Evolutionary conservation across 1,140 invertebrate genomes (phyloP), one percentile per base, ranked within the genome.

Genomic region (Batillaria attramentaria): DNA sequence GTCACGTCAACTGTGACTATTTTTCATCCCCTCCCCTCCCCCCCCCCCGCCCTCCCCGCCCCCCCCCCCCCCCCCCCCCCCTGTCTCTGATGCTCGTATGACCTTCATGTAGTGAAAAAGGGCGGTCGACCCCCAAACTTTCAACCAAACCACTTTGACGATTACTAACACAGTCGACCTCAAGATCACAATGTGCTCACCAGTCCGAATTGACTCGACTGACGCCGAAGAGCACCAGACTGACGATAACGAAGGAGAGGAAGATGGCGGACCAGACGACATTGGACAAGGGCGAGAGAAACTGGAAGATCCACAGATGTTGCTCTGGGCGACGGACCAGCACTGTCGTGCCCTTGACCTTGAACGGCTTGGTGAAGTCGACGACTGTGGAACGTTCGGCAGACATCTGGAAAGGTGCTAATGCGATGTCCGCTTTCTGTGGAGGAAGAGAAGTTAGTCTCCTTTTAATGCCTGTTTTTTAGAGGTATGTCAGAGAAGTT

Each of bases 321-420:
- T 98, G 97, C 80, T 97, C 94, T 18, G 97, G 96, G 88, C 97
- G 98, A 91, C 97, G 98, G 84, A 98, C 97, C 94, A 98, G 97
- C 82, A 99, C 97, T 81, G 97, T 98, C 86, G 98, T 98, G 78
- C 98, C 97, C 43, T 99, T 94, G 6, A 97, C 97, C 95, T 99
- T 97, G 92, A 99, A 99, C 0, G 98, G 98, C 90, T 99, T 99
- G 81, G 96, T 98, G 85, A 94, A 94, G 91, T 99, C 98, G 79
- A 99, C 97, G 50, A 98, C 97, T 84, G 95, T 92, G 92, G 99
- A 97, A 46, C 98, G 93, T 86, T 97, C 95, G 1, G 97, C 94
- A 16, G 97, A 99, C 86, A 99, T 98, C 41, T 97, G 98, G 92
- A 99, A 94, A 28, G 98, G 95, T 39, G 97, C 97, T 68, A 99